Conservation (phyloP, 2,113 vertebrate species). For the Vireo altiloquus region DNA sequence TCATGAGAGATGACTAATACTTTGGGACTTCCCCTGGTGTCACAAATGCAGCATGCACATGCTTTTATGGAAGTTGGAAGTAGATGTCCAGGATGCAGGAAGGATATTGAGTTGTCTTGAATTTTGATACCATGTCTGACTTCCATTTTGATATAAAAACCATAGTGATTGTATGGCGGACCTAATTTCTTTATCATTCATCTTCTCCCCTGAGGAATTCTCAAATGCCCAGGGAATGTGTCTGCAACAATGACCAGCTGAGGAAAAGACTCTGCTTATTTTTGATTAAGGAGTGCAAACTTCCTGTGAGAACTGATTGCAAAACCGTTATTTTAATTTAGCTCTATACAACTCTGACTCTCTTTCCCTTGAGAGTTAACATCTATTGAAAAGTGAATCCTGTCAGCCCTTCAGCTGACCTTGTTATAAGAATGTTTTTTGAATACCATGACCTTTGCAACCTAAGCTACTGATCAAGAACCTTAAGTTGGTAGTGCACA, state of each 20-base stretch:
- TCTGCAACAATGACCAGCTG: conserved; percentile 38
- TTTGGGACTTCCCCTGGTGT: background rate
- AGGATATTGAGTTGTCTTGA: background rate
- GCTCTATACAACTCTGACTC: conserved; percentile 13
- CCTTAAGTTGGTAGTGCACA: background rate
- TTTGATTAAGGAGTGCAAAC: conserved; percentile 6
- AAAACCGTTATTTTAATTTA: conserved; percentile 42
- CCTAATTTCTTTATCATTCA: background rate
- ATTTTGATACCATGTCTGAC: background rate
- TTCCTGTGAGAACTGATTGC: conserved; percentile 50
- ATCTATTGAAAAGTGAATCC: conserved; percentile 66
- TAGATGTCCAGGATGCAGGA: conserved; percentile 26
- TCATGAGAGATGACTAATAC: background rate
- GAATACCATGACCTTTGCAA: background rate
- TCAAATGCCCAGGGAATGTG: background rate
- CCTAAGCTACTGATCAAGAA: background rate
- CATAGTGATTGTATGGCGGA: background rate
- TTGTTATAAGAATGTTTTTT: conserved; percentile 8
- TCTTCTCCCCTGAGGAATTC: conserved; percentile 29
- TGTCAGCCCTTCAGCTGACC: conserved; percentile 45
- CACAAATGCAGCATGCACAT: background rate
- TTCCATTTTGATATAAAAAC: conserved; percentile 21
- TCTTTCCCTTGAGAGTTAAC: conserved; percentile 1
- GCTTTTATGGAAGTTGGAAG: background rate
- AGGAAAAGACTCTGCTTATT: conserved; percentile 30